Evolutionary conservation across 2,888 invertebrate species (phyloP).

Genomic region (Lysandra bellargus): DNA sequence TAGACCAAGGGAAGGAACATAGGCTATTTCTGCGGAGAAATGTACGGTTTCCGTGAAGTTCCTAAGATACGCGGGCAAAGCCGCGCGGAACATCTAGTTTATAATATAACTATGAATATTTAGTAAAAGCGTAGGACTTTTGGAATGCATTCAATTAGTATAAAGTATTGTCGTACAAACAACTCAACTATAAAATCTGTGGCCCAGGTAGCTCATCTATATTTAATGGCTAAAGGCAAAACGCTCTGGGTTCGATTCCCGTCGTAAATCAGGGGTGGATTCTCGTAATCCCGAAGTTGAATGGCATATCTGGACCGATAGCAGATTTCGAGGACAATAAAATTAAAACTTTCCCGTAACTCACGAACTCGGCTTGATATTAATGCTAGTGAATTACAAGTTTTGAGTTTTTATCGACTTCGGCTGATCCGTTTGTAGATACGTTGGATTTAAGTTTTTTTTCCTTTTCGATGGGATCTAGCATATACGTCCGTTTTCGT

Average conservation of each 20-base stretch:
- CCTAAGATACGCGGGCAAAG: too few relatives aligned
- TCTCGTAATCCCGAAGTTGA: slow-evolving; percentile 19
- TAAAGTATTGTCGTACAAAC: too few relatives aligned
- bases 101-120: too few relatives aligned
- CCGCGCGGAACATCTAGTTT: too few relatives aligned
- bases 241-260: slow-evolving; percentile 3
- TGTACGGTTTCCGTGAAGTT: too few relatives aligned
- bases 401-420: not conserved
- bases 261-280: slow-evolving; percentile 27
- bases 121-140: too few relatives aligned
- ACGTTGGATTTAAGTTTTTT: not conserved
- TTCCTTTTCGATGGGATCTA: not conserved
- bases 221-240: slow-evolving; percentile 18
- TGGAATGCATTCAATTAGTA: too few relatives aligned
- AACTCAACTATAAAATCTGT: not conserved
- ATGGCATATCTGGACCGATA: slow-evolving; percentile 24
- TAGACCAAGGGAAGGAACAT: too few relatives aligned
- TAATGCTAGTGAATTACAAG: slow-evolving; percentile 15
- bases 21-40: too few relatives aligned
- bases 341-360: slow-evolving; percentile 27
- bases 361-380: not conserved
- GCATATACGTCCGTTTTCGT: too few relatives aligned
- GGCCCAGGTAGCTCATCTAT: slow-evolving; percentile 16
- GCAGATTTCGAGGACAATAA: slow-evolving; percentile 20
- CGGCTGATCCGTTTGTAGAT: not conserved